Conservation (phyloP, 1,140 invertebrate species). For the Leptinotarsa lineolata region DNA sequence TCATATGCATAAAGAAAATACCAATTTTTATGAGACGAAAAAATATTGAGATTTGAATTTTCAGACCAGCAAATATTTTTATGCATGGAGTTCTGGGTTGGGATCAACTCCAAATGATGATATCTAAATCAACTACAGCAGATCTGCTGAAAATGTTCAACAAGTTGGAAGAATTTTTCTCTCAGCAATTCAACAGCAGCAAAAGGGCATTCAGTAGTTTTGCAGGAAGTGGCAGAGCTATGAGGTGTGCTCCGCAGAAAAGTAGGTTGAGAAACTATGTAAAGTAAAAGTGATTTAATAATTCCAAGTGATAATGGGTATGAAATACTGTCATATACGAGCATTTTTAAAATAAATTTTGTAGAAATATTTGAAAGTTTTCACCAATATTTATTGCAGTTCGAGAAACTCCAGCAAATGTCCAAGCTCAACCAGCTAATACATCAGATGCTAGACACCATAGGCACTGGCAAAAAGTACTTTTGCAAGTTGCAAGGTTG, state of each 20-base stretch:
- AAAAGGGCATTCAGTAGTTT: constrained; percentile 79
- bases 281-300: background rate
- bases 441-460: constrained; percentile 76
- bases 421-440: constrained; percentile 30
- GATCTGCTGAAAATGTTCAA: constrained; percentile 96
- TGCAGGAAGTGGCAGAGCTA: constrained; percentile 42
- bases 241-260: constrained; percentile 49
- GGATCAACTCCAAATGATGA: constrained; percentile 95
- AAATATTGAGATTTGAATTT: constrained; percentile 30
- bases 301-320: too few relatives aligned
- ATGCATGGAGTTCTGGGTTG: constrained; percentile 90
- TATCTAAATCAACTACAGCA: constrained; percentile 93
- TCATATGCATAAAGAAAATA: too few relatives aligned
- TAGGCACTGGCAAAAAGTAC: constrained; percentile 88
- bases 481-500: constrained; percentile 72
- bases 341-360: background rate
- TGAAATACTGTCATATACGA: too few relatives aligned
- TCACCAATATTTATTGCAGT: background rate
- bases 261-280: constrained; percentile 41
- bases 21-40: too few relatives aligned
- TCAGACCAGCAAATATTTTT: constrained; percentile 86
- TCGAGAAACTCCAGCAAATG: constrained; percentile 10
- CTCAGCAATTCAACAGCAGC: constrained; percentile 91
- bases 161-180: constrained; percentile 96
- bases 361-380: background rate